Evolutionary conservation across 2,797 vertebrate genomes (phyloP), one percentile per base, ranked within the genome.

Genomic region (Megaceryle alcyon): DNA sequence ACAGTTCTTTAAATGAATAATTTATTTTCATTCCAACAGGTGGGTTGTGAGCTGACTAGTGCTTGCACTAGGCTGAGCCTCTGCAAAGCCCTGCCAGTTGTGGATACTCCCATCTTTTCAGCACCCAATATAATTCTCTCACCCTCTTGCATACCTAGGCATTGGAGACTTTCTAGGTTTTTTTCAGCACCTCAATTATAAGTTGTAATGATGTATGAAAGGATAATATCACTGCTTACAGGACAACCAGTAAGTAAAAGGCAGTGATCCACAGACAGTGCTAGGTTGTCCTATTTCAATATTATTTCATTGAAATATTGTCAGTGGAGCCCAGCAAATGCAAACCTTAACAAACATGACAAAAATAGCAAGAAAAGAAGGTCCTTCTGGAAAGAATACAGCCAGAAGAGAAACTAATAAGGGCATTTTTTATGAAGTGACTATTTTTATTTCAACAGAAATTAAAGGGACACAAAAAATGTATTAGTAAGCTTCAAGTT

Each of bases 371-470:
- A 76, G 79, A 92, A 93, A 92, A 71, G 3, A 78, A 65, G 49
- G 23, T 89, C 22, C 37, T 94, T 5, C 19, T 86, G 20, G n/a
- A 80, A 89, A 87, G 6, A 69, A 68, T 29, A 35, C 3, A 69
- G 28, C 21, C 71, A 31, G 15, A 66, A 39, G 22, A 88, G 43
- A 88, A 93, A 82, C 29, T 78, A 89, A 20, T 60, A 78, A 69
- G 19, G 66, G 46, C 49, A 59, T 86, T 86, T 93, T 9, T 33
- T 72, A 37, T 78, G 28, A 91, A 81, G 41, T 81, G n/a, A 78
- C 29, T 75, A 65, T 88, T 94, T 94, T 91, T 77, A 86, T 93
- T 94, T 93, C 65, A 86, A 33, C 41, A 79, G 25, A 84, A 92
- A 90, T 73, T 82, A 88, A 91, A 88, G 6, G 19, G 41, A 86